Percentiles rank a stretch among this genome's conserved stretches.
Conservation (phyloP, 2,888 invertebrate species). For the Nephrotoma flavescens region DNA sequence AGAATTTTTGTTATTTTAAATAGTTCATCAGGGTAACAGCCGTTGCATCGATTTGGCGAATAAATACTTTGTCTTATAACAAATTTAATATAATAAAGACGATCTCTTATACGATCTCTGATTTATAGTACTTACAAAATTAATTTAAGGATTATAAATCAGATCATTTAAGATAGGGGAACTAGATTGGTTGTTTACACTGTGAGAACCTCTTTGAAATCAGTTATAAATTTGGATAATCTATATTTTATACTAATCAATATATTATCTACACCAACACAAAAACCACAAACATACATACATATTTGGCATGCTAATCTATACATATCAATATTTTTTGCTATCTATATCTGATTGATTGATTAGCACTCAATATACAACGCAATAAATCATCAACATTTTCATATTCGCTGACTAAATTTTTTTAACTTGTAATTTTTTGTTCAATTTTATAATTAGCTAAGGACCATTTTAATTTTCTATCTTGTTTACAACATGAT, state of each 20-base stretch:
- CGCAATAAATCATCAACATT: background rate
- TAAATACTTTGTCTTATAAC: too few species aligned
- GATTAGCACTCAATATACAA: background rate
- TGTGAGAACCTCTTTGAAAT: too few species aligned
- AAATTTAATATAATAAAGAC: too few species aligned
- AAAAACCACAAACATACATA: background rate
- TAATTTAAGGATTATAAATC: too few species aligned
- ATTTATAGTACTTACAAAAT: too few species aligned
- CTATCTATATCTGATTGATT: background rate
- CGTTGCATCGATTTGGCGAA: too few species aligned
- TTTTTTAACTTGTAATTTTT: background rate
- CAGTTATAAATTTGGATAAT: background rate
- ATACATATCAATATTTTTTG: background rate
- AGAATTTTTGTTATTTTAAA: too few species aligned
- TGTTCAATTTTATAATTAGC: background rate
- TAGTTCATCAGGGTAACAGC: too few species aligned
- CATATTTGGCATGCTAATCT: background rate
- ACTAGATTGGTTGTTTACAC: too few species aligned
- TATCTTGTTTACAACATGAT: background rate
- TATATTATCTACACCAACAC: background rate
- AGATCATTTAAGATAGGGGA: too few species aligned
- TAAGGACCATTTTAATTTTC: conserved; percentile 8
- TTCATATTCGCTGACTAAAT: background rate
- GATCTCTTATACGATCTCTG: too few species aligned
- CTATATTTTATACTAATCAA: background rate